phyloP scores from a whole-genome alignment of 2,797 vertebrate species.

The Botia kubotai region DNA sequence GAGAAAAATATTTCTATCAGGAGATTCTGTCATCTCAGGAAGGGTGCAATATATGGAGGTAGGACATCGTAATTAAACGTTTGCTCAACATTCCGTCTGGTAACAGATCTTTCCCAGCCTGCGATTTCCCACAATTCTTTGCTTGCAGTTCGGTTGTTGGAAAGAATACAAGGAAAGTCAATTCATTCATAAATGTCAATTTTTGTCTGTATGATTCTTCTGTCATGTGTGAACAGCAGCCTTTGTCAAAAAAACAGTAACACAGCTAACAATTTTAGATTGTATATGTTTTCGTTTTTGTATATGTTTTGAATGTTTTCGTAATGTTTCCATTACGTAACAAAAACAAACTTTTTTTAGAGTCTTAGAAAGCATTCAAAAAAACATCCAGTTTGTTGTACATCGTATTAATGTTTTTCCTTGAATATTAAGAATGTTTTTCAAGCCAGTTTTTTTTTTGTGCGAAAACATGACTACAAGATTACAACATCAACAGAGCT shows the following conservation, averaged over 20 bases:
- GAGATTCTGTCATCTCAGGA: neutral
- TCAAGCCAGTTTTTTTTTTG: no score
- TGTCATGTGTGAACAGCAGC: no score
- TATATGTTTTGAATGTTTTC: no score
- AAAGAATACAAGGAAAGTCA: neutral
- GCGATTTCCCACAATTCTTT: neutral
- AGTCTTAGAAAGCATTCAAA: no score
- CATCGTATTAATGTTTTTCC: no score
- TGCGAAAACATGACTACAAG: neutral
- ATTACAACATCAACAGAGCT: neutral
- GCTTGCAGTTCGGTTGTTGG: neutral
- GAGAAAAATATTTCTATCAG: neutral
- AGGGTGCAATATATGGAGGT: neutral
- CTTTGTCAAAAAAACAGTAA: neutral
- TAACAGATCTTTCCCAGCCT: neutral
- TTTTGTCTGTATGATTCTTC: neutral
- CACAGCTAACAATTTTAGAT: neutral
- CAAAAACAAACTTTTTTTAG: no score
- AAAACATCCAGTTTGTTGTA: no score
- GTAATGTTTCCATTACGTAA: no score
- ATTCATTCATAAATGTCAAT: no score
- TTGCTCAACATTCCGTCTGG: neutral
- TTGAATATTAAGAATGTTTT: no score
- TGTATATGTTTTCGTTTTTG: no score
- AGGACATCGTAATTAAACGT: neutral